Conservation (phyloP, 2,888 invertebrate species). For the Pollenia angustigena region DNA sequence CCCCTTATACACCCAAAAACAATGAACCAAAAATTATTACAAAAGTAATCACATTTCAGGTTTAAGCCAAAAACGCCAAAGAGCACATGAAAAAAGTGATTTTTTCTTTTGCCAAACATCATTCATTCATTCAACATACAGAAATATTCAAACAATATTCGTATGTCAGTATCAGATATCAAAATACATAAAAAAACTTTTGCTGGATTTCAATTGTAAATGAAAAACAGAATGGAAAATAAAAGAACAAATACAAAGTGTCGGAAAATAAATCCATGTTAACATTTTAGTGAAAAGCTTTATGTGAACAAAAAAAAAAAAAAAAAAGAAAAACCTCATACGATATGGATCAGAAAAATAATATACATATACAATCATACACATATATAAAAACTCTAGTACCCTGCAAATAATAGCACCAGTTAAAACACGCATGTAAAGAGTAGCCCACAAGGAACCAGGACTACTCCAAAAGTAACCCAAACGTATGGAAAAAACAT, state of each 20-base stretch:
- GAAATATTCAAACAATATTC: conserved; percentile 5
- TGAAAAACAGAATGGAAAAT: conserved; percentile 48
- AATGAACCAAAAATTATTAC: conserved; percentile 71
- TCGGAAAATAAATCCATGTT: conserved; percentile 73
- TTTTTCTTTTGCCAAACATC: conserved; percentile 70
- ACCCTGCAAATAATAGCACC: too few relatives aligned
- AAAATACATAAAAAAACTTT: conserved; percentile 62
- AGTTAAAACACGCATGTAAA: too few relatives aligned
- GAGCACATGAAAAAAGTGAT: conserved; percentile 73
- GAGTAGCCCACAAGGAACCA: too few relatives aligned
- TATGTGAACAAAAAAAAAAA: conserved; percentile 33
- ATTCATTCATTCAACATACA: conserved; percentile 58
- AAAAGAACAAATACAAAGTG: conserved; percentile 61
- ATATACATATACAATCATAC: conserved; percentile 4
- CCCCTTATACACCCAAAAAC: not conserved
- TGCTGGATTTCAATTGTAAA: conserved; percentile 55
- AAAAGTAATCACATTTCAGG: conserved; percentile 77
- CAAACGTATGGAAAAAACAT: too few relatives aligned
- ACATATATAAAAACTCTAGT: not conserved
- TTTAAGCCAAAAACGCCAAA: conserved; percentile 74
- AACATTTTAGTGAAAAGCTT: conserved; percentile 72
- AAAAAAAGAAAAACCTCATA: not conserved
- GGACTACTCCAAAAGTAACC: too few relatives aligned
- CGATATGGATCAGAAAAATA: conserved; percentile 17
- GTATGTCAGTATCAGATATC: conserved; percentile 75